These are phyloP conservation scores for Tuberolachnus salignus DNA, from an alignment of 2,888 invertebrate species.

Conservation along the genomic window DNA sequence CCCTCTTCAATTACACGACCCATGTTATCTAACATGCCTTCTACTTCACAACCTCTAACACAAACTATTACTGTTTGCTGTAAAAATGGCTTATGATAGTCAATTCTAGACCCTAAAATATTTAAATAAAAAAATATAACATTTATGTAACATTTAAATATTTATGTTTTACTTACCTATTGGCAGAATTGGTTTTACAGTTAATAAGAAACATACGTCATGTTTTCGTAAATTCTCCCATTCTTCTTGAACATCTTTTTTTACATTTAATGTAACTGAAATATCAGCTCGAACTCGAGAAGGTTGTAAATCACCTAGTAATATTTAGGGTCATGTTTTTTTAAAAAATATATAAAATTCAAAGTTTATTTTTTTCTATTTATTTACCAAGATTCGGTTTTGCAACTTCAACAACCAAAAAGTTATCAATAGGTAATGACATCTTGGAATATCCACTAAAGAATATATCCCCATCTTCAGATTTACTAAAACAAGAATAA, in stretches of 20 bases:
- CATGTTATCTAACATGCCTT: constrained; percentile 95
- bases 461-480: constrained; percentile 83
- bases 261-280: constrained; percentile 86
- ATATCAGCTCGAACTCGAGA: constrained; percentile 95
- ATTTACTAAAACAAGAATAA: constrained; percentile 67
- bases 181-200: constrained; percentile 82
- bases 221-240: constrained; percentile 97
- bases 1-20: constrained; percentile 97
- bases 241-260: constrained; percentile 89
- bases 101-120: constrained; percentile 54
- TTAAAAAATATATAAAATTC: not conserved
- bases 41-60: constrained; percentile 97
- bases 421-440: constrained; percentile 92
- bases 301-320: constrained; percentile 85
- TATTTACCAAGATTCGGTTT: constrained; percentile 77
- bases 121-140: not conserved
- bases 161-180: constrained; percentile 70
- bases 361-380: not conserved
- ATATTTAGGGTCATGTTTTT: not conserved
- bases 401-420: constrained; percentile 93
- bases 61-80: constrained; percentile 90
- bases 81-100: constrained; percentile 76
- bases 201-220: constrained; percentile 95
- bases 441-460: constrained; percentile 99
- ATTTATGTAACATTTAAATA: not conserved